phyloP scores from a whole-genome alignment of 2,113 vertebrate genomes.

The Anser brachyrhynchus region DNA sequence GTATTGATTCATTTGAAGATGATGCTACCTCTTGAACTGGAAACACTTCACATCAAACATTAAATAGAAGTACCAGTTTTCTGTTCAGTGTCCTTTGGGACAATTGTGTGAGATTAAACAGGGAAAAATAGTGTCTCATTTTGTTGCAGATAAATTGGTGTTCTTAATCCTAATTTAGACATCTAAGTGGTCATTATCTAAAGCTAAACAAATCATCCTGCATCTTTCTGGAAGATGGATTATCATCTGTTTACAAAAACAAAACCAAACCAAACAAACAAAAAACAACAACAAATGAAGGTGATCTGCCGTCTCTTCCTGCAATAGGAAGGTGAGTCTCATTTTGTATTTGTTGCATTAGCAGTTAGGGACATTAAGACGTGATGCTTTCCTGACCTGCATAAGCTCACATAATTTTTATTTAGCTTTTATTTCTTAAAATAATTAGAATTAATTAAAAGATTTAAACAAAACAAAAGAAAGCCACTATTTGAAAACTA shows the following conservation, averaged over 20 bases:
- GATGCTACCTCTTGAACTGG: not conserved
- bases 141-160: not conserved
- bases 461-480: not conserved
- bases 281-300: not conserved
- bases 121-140: not conserved
- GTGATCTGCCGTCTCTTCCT: not conserved
- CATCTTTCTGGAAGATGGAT: not conserved
- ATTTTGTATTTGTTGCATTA: not conserved
- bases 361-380: not conserved
- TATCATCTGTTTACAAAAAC: not conserved
- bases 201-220: not conserved
- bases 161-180: not conserved
- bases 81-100: not conserved
- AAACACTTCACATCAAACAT: not conserved
- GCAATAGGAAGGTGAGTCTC: not conserved
- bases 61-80: not conserved
- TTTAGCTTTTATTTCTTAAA: not conserved
- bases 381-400: not conserved
- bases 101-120: not conserved
- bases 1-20: not conserved
- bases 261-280: not conserved
- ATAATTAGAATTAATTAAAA: not conserved
- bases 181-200: not conserved
- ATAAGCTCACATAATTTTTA: not conserved
- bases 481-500: not conserved